Conservation (phyloP, 2,113 vertebrate species). For the Casuarius casuarius region DNA sequence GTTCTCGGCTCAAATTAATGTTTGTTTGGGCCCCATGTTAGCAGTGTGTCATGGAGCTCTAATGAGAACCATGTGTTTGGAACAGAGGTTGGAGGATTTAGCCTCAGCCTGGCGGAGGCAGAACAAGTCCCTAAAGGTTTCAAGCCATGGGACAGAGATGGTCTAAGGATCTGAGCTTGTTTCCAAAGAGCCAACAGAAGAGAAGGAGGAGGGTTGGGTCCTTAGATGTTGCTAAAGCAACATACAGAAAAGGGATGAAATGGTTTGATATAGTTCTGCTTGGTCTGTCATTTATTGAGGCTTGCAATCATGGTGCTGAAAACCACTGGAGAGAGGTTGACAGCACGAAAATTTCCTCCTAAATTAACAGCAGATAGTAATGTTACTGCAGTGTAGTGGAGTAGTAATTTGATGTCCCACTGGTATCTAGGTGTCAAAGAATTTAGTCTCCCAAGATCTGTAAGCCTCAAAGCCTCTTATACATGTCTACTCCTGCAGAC, state of each 20-base stretch:
- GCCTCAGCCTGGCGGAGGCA: accelerated
- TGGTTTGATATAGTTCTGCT: neutral
- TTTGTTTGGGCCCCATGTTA: neutral
- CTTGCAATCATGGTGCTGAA: neutral
- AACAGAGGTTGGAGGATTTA: neutral
- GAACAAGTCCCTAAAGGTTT: neutral
- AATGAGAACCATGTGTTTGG: neutral
- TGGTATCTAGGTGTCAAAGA: neutral
- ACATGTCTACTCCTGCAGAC: neutral
- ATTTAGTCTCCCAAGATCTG: neutral
- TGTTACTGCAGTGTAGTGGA: neutral
- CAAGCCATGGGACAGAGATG: neutral
- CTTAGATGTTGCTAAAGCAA: neutral
- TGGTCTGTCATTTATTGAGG: neutral
- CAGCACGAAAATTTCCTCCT: neutral
- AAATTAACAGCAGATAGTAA: neutral
- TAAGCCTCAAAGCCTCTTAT: neutral
- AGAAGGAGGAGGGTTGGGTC: neutral
- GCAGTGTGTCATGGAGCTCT: neutral
- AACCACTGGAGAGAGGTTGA: neutral
- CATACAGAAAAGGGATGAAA: neutral
- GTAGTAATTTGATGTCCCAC: neutral
- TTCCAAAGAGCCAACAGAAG: neutral
- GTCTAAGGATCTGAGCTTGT: neutral
- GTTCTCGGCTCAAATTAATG: neutral